These are phyloP conservation scores for Crotalus horridus DNA, from an alignment of 2,113 vertebrate genomes.

Conservation along the genomic window DNA sequence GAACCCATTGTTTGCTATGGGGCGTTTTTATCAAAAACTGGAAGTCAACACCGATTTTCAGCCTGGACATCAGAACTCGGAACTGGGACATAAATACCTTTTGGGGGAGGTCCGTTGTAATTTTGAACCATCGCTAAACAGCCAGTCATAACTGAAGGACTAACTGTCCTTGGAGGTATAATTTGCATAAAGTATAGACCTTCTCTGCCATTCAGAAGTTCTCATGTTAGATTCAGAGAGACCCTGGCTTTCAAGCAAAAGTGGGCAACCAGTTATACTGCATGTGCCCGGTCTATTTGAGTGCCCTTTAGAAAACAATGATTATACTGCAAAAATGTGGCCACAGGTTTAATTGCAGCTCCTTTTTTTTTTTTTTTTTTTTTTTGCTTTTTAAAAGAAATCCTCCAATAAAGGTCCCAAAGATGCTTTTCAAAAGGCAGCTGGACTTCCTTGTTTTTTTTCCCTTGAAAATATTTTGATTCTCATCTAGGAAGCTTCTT, in stretches of 20 bases:
- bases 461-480: not conserved
- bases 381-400: not conserved
- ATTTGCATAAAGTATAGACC: not conserved
- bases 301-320: not conserved
- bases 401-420: not conserved
- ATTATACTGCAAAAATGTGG: not conserved
- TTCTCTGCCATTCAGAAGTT: not conserved
- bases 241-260: not conserved
- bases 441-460: too few species aligned
- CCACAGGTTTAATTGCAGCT: not conserved
- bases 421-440: too few species aligned
- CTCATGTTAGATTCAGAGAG: not conserved
- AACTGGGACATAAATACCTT: not conserved
- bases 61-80: not conserved
- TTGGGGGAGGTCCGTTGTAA: not conserved
- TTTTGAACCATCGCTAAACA: not conserved
- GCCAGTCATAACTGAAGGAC: not conserved
- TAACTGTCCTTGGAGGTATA: not conserved
- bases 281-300: not conserved
- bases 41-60: not conserved
- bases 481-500: not conserved
- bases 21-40: not conserved
- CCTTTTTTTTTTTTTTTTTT: too few species aligned
- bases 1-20: not conserved
- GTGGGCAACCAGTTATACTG: not conserved